Conservation (phyloP, 2,888 invertebrate species). For the Drosophila nr. fundita region DNA sequence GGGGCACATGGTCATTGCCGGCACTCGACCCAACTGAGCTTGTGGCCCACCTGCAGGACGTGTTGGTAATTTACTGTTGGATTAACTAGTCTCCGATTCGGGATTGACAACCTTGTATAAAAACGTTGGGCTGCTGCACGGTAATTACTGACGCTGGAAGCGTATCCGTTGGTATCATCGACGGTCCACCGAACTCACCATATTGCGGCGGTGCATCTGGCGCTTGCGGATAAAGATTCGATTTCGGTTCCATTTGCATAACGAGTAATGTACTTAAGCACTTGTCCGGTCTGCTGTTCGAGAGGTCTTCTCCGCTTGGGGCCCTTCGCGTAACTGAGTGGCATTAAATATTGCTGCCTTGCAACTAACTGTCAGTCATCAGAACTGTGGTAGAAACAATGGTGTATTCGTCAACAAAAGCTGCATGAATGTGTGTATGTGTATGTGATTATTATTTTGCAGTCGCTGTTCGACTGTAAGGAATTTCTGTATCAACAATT, state of each 20-base stretch:
- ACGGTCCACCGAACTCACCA: slow-evolving; percentile 34
- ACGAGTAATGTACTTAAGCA: background rate
- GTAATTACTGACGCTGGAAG: slow-evolving; percentile 20
- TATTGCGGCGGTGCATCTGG: slow-evolving; percentile 46
- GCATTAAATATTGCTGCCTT: background rate
- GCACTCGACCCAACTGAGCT: slow-evolving; percentile 47
- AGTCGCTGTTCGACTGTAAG: background rate
- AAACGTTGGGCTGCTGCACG: slow-evolving; percentile 47
- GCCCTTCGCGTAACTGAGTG: slow-evolving; percentile 30
- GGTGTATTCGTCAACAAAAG: background rate
- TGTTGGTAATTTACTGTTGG: background rate
- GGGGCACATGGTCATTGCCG: slow-evolving; percentile 64
- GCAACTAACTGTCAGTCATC: background rate
- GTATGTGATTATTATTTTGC: background rate
- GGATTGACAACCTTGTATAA: slow-evolving; percentile 28
- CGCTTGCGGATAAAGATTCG: slow-evolving; percentile 42
- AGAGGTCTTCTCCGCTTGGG: slow-evolving; percentile 34
- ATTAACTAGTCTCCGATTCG: background rate
- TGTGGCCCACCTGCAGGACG: slow-evolving; percentile 7
- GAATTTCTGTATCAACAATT: background rate
- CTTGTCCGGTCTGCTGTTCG: slow-evolving; percentile 5
- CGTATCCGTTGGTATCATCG: slow-evolving; percentile 37
- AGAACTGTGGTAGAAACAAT: background rate
- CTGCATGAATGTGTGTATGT: background rate
- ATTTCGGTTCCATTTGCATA: slow-evolving; percentile 38